Evolutionary conservation across 92 coral and sea anemone species (phyloP).

Genomic region (Epizoanthus rinbou): DNA sequence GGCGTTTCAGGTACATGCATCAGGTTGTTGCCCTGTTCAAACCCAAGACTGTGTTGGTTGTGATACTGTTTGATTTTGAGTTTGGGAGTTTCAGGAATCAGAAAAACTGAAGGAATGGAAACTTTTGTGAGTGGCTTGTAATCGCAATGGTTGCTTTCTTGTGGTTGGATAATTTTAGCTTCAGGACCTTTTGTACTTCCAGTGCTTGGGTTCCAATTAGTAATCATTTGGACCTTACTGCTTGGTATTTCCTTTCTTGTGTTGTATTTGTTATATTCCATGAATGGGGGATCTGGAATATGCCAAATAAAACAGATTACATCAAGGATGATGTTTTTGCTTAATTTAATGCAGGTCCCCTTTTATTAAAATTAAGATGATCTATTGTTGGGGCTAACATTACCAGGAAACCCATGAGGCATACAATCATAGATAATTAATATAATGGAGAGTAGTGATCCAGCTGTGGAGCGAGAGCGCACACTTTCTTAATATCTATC

Average conservation of each 20-base stretch:
- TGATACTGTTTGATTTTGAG: slow-evolving; percentile 22
- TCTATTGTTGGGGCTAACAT: too few relatives aligned
- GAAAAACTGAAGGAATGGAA: neutral
- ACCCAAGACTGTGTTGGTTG: neutral
- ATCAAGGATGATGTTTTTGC: neutral
- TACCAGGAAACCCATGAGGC: too few relatives aligned
- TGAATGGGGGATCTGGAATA: neutral
- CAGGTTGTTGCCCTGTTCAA: neutral
- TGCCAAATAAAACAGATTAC: neutral
- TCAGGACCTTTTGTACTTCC: neutral
- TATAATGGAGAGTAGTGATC: too few relatives aligned
- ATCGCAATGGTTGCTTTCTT: neutral
- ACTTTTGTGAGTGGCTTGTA: neutral
- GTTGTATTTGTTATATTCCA: neutral
- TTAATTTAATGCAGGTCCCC: too few relatives aligned
- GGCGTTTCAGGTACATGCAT: slow-evolving; percentile 31
- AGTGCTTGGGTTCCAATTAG: neutral
- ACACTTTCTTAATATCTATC: too few relatives aligned
- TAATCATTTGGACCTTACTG: neutral
- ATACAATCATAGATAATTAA: too few relatives aligned
- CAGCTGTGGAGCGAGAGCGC: too few relatives aligned
- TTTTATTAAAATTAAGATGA: too few relatives aligned
- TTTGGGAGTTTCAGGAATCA: slow-evolving; percentile 31
- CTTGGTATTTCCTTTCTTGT: neutral
- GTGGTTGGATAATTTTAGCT: neutral